A percentile compares a stretch with the other conserved stretches of the same genome.
Conservation (phyloP, 2,888 invertebrate species). For the Noctuana brunneofusca region DNA sequence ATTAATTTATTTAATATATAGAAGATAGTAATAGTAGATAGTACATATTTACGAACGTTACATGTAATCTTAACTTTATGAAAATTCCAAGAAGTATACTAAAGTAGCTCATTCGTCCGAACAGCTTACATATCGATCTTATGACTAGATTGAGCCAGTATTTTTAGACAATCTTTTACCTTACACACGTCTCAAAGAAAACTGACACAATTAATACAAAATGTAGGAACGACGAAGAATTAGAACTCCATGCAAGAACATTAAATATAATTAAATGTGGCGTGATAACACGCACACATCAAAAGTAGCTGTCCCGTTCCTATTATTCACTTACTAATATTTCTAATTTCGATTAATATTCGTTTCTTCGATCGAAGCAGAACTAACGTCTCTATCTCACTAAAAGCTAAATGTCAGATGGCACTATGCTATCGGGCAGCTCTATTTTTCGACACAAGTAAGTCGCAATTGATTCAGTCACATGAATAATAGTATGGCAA, state of each 20-base stretch:
- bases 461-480: constrained; percentile 44
- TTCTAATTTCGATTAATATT: constrained; percentile 75
- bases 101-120: constrained; percentile 68
- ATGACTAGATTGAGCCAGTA: constrained; percentile 83
- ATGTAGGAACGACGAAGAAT: constrained; percentile 74
- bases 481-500: constrained; percentile 39
- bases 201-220: constrained; percentile 77
- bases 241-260: constrained; percentile 41
- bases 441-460: constrained; percentile 47
- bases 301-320: constrained; percentile 21
- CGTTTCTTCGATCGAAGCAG: constrained; percentile 78
- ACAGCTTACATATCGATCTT: constrained; percentile 78
- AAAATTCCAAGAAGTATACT: constrained; percentile 69
- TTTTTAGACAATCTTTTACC: constrained; percentile 64
- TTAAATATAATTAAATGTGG: constrained; percentile 56
- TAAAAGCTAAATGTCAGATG: constrained; percentile 79
- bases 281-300: constrained; percentile 37
- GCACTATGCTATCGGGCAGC: constrained; percentile 75
- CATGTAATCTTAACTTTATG: constrained; percentile 64
- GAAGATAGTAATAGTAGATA: constrained; percentile 37
- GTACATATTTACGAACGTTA: constrained; percentile 55
- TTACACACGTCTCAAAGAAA: constrained; percentile 66
- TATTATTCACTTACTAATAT: constrained; percentile 62
- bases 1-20: constrained; percentile 56
- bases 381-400: constrained; percentile 67